phyloP scores from a whole-genome alignment of 2,113 vertebrate species.

The Campylomormyrus numenius region DNA sequence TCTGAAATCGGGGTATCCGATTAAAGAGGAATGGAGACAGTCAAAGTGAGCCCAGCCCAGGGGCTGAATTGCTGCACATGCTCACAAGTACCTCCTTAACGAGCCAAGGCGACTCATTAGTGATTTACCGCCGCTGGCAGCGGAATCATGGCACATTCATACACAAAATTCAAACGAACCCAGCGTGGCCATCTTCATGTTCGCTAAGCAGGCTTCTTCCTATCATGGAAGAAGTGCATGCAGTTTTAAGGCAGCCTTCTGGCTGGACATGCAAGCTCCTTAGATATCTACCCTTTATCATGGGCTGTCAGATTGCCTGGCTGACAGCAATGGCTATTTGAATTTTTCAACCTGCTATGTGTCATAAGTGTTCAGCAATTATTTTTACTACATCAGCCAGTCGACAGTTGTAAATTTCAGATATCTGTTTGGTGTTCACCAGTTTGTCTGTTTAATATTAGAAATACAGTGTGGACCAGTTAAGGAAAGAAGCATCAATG shows the following conservation, averaged over 20 bases:
- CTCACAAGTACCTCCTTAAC: not conserved
- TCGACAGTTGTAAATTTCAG: not conserved
- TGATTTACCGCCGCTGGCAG: not conserved
- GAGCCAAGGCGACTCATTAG: not conserved
- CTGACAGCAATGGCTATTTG: not conserved
- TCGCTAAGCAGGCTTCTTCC: not conserved
- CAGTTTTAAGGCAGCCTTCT: not conserved
- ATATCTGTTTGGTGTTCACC: not conserved
- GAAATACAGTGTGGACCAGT: not conserved
- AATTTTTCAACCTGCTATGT: not conserved
- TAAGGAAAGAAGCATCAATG: not conserved
- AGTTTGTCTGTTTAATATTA: not conserved
- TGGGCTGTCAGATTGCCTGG: not conserved
- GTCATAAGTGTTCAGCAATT: not conserved
- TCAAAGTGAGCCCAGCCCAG: not conserved
- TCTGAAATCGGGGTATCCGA: not conserved
- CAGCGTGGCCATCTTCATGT: not conserved
- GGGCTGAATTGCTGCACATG: not conserved
- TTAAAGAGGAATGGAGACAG: not conserved
- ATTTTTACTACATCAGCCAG: not conserved
- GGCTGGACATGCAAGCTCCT: not conserved
- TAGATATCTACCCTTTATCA: not conserved
- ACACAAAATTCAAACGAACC: not conserved
- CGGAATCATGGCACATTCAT: not conserved
- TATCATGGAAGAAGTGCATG: not conserved